Conservation (phyloP, 2,888 invertebrate species). For the Ornithoptera alexandrae region DNA sequence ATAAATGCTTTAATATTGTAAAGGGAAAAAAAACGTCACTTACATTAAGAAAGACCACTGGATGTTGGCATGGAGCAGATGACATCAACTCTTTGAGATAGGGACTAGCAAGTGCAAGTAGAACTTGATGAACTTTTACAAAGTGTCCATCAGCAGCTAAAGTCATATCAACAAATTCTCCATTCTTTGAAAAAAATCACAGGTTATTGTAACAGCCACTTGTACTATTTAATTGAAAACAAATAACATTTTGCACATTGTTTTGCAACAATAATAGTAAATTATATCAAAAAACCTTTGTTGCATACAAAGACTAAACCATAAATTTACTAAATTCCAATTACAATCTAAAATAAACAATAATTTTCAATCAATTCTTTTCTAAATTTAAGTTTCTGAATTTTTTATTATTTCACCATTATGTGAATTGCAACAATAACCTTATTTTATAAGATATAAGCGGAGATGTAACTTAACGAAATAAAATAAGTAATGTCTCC, state of each 20-base stretch:
- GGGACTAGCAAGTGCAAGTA: constrained; percentile 68
- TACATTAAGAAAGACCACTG: constrained; percentile 73
- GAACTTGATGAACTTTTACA: constrained; percentile 59
- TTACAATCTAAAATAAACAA: too few relatives aligned
- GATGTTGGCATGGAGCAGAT: constrained; percentile 71
- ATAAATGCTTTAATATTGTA: background rate
- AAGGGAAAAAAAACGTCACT: constrained; percentile 36
- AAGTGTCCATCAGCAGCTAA: constrained; percentile 66
- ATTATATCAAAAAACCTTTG: too few relatives aligned
- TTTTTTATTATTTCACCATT: too few relatives aligned
- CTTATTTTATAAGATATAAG: too few relatives aligned
- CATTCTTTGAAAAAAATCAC: constrained; percentile 52
- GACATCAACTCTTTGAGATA: constrained; percentile 68
- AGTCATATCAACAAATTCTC: constrained; percentile 70
- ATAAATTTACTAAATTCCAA: too few relatives aligned
- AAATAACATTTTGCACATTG: background rate
- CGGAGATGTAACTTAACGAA: too few relatives aligned
- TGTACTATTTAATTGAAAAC: background rate
- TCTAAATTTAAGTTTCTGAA: too few relatives aligned
- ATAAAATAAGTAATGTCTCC: too few relatives aligned
- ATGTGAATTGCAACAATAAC: too few relatives aligned
- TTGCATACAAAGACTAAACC: too few relatives aligned
- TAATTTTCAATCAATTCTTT: too few relatives aligned
- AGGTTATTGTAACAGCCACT: background rate
- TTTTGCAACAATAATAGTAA: background rate